Base-by-base conservation (phyloP, 2,797 vertebrate species). In the Sebastes nivosus region DNA sequence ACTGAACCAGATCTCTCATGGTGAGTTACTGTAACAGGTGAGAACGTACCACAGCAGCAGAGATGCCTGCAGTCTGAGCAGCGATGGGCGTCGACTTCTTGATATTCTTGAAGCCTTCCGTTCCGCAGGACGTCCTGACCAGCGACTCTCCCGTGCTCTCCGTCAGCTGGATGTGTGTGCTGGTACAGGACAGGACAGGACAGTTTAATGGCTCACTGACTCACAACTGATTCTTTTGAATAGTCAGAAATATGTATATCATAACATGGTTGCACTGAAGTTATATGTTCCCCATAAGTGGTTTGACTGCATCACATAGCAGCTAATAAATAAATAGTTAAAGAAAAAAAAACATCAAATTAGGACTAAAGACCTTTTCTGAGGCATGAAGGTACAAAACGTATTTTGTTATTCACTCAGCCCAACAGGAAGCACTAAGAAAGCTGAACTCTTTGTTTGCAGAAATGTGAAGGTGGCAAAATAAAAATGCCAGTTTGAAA, bases 101-200 rank as follows among this genome's bases (percentile, higher is more conserved):
- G 80, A 95, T 87, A 0, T 99, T 99, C 84, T 95, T 97, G 88
- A 99, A 99, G 8, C 98, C 98, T 66, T 99, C 98, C 0, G 96
- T 97, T 81, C 98, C 98, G 0, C 98, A 99, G 61, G 98, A 98
- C 0, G 96, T 92, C 7, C 68, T 94, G 59, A 95, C 92, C 13
- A 98, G 32, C 0, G 96, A 91, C 84, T 80, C 79, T 36, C 96
- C 96, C 0, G 87, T 34, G 8, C 91, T 91, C 77, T 97, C 95
- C 0, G 97, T 94, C 3, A 99, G 93, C 75, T 97, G 97, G 89
- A 99, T 93, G 74, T 97, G 98, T 16, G 98, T 99, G 94, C 98
- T 99, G 85, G 63, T 1, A 22, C 4, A 29, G 22, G 38, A 87
- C 18, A 29, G 25, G 27, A 27, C 27, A 76, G 27, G 11, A 22